These are phyloP conservation scores for Drosophila persimilis DNA, from an alignment of 1,140 invertebrate species.

Conservation along the genomic window DNA sequence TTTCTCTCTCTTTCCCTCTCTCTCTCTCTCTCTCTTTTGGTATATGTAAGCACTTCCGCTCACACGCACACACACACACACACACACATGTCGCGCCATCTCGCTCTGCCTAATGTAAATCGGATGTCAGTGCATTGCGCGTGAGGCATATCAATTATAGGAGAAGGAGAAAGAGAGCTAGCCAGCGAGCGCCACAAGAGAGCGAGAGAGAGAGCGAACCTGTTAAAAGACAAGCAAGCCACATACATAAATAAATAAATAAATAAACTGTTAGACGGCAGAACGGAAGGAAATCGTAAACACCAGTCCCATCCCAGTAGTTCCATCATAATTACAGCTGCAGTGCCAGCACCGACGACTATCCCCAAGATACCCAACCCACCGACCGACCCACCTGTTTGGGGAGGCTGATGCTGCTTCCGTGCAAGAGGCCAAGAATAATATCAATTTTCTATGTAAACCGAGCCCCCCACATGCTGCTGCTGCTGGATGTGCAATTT, in stretches of 20 bases:
- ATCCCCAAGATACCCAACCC: slow-evolving; percentile 26
- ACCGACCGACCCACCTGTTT: slow-evolving; percentile 59
- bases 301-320: slow-evolving; percentile 41
- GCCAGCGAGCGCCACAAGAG: slow-evolving; percentile 14
- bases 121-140: slow-evolving; percentile 81
- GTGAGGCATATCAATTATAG: slow-evolving; percentile 80
- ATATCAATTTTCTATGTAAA: slow-evolving; percentile 80
- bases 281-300: slow-evolving; percentile 82
- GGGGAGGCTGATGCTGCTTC: slow-evolving; percentile 53
- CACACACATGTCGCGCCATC: slow-evolving; percentile 1
- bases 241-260: slow-evolving; percentile 69
- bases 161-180: slow-evolving; percentile 16
- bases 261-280: slow-evolving; percentile 77
- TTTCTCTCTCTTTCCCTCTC: slow-evolving; percentile 45
- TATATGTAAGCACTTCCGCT: slow-evolving; percentile 15
- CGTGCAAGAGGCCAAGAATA: slow-evolving; percentile 73
- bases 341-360: slow-evolving; percentile 16
- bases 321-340: slow-evolving; percentile 76
- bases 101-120: slow-evolving; percentile 79
- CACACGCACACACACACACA: not conserved
- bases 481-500: slow-evolving; percentile 47
- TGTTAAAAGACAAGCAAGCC: slow-evolving; percentile 68
- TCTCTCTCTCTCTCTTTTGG: slow-evolving; percentile 10
- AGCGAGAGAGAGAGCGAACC: slow-evolving; percentile 57
- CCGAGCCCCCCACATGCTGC: slow-evolving; percentile 29